A percentile compares a stretch with the other conserved stretches of the same genome.
Conservation (phyloP, 2,797 vertebrate species). For the Orientallactaga sibirica region DNA sequence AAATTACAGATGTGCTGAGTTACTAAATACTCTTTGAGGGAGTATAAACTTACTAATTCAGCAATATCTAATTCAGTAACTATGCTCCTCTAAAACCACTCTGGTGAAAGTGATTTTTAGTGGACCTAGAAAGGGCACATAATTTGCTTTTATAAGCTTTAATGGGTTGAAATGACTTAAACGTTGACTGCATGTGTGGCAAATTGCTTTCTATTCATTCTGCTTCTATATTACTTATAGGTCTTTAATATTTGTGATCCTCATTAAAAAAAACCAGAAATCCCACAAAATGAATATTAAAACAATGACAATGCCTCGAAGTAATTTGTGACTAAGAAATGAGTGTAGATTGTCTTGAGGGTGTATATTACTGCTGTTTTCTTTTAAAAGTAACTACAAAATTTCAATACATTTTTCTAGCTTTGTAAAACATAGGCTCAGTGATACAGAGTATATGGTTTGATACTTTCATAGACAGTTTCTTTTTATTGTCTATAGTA, state of each 20-base stretch:
- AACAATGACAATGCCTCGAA: conserved; percentile 49
- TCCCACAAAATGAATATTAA: conserved; percentile 12
- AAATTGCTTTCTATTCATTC: conserved; percentile 52
- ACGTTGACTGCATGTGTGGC: conserved; percentile 14
- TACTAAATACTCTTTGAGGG: conserved; percentile 73
- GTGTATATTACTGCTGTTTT: conserved; percentile 17
- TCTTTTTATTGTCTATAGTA: conserved; percentile 64
- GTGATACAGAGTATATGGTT: conserved; percentile 24
- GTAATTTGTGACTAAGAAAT: conserved; percentile 60
- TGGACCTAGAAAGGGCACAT: conserved; percentile 54
- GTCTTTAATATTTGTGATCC: conserved; percentile 23
- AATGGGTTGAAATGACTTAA: conserved; percentile 32
- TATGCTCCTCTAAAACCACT: conserved; percentile 66
- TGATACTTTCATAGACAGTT: conserved; percentile 35
- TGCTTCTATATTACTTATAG: conserved; percentile 17
- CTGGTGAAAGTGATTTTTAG: conserved; percentile 61
- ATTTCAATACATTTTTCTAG: not conserved
- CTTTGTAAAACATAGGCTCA: conserved; percentile 42
- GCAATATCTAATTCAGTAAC: conserved; percentile 73
- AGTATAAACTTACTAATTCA: conserved; percentile 76
- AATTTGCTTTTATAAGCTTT: conserved; percentile 72
- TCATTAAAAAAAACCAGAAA: conserved; percentile 30
- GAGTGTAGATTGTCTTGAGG: conserved; percentile 14
- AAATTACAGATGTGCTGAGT: conserved; percentile 78
- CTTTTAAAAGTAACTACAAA: conserved; percentile 34